These are phyloP conservation scores for Hydrocynus forskahlii DNA, from an alignment of 2,797 vertebrate genomes.

Conservation along the genomic window DNA sequence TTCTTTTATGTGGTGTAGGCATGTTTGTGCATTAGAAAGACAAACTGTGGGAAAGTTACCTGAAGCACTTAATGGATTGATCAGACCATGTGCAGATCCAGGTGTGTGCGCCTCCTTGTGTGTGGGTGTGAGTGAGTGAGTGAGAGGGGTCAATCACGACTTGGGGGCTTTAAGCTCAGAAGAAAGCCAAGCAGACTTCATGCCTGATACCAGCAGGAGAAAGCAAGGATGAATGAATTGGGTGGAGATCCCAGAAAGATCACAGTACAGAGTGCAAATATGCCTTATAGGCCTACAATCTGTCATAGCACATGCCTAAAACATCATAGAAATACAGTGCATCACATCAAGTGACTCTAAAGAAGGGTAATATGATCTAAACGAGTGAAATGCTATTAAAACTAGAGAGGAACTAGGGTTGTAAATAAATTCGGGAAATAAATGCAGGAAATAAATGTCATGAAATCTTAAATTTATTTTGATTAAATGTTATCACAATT, in stretches of 20 bases:
- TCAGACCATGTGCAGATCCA: slow-evolving; percentile 29
- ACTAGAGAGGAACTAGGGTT: not conserved
- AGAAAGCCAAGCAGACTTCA: slow-evolving; percentile 35
- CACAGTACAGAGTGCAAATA: slow-evolving; percentile 29
- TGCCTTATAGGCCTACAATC: slow-evolving; percentile 41
- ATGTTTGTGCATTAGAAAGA: slow-evolving; percentile 14
- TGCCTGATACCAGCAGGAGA: slow-evolving; percentile 36
- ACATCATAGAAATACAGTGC: slow-evolving; percentile 28
- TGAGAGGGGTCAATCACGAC: slow-evolving; percentile 15
- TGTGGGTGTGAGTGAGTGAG: slow-evolving; percentile 40
- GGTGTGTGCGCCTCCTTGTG: slow-evolving; percentile 43
- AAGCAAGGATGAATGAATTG: slow-evolving; percentile 50
- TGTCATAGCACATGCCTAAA: slow-evolving; percentile 47
- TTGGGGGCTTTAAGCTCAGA: slow-evolving; percentile 33
- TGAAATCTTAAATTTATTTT: not conserved
- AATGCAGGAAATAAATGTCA: not conserved
- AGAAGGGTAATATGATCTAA: slow-evolving; percentile 18
- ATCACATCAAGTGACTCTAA: slow-evolving; percentile 23
- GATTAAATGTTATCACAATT: not conserved
- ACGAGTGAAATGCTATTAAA: slow-evolving; percentile 6
- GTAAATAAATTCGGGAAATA: not conserved
- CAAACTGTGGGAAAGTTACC: slow-evolving; percentile 45
- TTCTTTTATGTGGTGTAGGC: not conserved
- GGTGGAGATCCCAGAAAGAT: slow-evolving; percentile 38
- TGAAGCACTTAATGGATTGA: slow-evolving; percentile 40